Conservation (phyloP, 2,797 vertebrate genomes). For the Bradypus variegatus region DNA sequence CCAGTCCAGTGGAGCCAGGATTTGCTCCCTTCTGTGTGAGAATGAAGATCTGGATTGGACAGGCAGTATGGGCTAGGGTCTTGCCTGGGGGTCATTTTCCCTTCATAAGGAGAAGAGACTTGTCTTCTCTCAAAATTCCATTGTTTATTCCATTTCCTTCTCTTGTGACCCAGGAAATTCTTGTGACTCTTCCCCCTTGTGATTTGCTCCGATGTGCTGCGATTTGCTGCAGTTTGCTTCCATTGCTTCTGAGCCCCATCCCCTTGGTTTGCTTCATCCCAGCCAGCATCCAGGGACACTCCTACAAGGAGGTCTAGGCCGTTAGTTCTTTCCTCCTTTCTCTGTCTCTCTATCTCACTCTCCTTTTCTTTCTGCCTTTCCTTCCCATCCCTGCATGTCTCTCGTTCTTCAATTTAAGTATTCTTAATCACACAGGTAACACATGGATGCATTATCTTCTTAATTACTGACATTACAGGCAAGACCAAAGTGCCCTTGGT, state of each 20-base stretch:
- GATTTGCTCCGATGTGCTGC: neutral
- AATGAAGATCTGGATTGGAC: neutral
- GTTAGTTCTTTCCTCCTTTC: neutral
- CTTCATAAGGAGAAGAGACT: neutral
- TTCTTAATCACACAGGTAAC: conserved; percentile 20
- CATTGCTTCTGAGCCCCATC: neutral
- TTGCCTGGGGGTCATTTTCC: neutral
- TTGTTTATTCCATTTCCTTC: neutral
- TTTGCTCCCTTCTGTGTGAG: neutral
- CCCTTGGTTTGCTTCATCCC: neutral
- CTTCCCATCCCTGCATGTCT: neutral
- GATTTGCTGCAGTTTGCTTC: neutral
- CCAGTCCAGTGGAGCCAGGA: neutral
- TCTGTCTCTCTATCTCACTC: neutral
- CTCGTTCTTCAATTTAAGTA: neutral
- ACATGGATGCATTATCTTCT: neutral
- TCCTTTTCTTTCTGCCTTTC: neutral
- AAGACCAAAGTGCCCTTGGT: neutral
- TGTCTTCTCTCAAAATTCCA: neutral
- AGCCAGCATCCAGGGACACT: neutral
- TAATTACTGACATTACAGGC: neutral
- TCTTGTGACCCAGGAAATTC: neutral
- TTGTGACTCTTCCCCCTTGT: neutral
- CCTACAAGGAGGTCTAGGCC: neutral
- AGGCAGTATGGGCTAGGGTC: neutral